Percentiles rank a stretch among this genome's conserved stretches.
phyloP scores from a whole-genome alignment of 2,797 vertebrate genomes.

The Platalea minor region DNA sequence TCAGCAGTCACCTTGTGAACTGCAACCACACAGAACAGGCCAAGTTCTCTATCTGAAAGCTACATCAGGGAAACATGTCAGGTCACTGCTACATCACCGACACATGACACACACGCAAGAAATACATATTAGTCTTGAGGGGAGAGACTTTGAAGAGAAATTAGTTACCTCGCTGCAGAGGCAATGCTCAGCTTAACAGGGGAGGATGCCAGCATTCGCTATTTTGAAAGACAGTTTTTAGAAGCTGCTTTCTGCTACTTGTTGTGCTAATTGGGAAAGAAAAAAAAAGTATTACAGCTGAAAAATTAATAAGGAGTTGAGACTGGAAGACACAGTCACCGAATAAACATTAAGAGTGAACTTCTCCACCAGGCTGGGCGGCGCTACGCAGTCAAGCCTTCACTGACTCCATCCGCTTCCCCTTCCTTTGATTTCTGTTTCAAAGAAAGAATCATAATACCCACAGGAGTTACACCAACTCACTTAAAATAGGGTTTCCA shows the following conservation, averaged over 20 bases:
- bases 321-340: not conserved
- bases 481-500: not conserved
- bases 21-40: rapidly evolving
- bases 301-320: not conserved
- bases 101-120: not conserved
- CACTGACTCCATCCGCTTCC: not conserved
- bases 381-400: not conserved
- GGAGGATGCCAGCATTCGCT: not conserved
- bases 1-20: not conserved
- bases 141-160: not conserved
- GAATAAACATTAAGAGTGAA: not conserved
- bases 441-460: not conserved
- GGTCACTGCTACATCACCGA: not conserved
- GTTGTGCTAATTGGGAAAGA: not conserved
- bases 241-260: not conserved
- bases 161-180: not conserved
- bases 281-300: not conserved
- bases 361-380: not conserved
- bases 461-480: not conserved
- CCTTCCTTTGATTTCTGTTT: not conserved
- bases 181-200: not conserved
- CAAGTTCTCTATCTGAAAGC: not conserved
- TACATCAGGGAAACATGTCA: not conserved
- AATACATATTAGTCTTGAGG: not conserved
- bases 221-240: not conserved